Base-by-base conservation (phyloP, 2,113 vertebrate species). In the Theristicus caerulescens region DNA sequence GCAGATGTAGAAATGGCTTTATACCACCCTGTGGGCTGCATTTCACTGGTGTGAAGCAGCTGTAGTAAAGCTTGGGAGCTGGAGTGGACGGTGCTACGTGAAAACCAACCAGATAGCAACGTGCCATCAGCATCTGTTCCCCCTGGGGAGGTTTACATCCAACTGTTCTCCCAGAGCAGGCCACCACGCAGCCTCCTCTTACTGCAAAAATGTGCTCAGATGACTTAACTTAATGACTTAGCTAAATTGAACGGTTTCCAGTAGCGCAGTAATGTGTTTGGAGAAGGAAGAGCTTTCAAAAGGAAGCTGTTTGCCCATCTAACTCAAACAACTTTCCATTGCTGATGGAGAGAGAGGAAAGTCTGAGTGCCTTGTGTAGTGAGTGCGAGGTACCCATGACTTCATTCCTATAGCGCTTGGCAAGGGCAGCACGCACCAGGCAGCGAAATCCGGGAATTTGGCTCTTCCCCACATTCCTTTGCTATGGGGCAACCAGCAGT, bases 231-330 rank as follows among this genome's bases (percentile, higher is more conserved):
- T 80, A 95, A 94, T 97, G 97, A 94, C 92, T 98, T 92, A 40
- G 97, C 95, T 95, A 55, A 91, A 61, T 89, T 98, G 98, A 98
- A 97, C 5, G 2, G 52, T 79, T 98, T 98, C 98, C 98, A 98
- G 98, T 94, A 90, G 97, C 88, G 2, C 96, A 96, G 98, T 97
- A 97, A 98, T 96, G 95, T 97, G 95, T 97, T 95, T 97, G 96
- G 93, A 97, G 97, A 96, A 92, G 94, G 92, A 96, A 94, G 82
- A 86, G 88, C 67, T 94, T 96, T 88, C 93, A 86, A 65, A 93
- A 90, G 91, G 93, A 94, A 97, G 85, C 80, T 93, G 65, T 59
- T 97, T 94, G 95, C 96, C 93, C 97, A 93, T 96, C 44, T 55
- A 88, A 14, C 94, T 94, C 96, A 84, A 97, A 95, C 94, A 94